These are phyloP conservation scores for Drosophila kambysellisi DNA, from an alignment of 2,888 invertebrate genomes.

Conservation along the genomic window DNA sequence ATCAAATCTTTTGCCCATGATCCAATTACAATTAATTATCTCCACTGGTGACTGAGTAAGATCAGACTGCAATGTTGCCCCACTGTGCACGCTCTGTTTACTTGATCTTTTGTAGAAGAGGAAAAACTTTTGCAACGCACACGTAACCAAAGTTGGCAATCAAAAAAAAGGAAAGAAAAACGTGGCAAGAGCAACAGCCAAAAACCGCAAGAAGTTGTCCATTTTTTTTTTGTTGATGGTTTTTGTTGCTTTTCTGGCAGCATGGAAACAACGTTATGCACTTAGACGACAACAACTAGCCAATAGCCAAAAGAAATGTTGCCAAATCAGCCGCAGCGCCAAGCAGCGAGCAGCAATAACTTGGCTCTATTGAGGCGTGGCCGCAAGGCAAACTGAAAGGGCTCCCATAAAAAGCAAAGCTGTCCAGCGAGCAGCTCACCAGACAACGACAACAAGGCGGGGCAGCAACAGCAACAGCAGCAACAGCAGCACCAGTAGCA, in stretches of 20 bases:
- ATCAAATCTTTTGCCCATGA: not conserved
- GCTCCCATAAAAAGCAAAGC: slow-evolving; percentile 60
- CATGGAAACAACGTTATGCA: slow-evolving; percentile 71
- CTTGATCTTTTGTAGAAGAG: slow-evolving; percentile 20
- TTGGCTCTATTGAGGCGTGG: slow-evolving; percentile 60
- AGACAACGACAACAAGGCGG: slow-evolving; percentile 69
- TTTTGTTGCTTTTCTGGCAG: slow-evolving; percentile 2
- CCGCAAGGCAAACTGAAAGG: slow-evolving; percentile 25
- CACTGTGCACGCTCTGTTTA: slow-evolving; percentile 17
- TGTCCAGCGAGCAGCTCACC: slow-evolving; percentile 49
- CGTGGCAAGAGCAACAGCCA: slow-evolving; percentile 18
- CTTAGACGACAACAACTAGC: slow-evolving; percentile 48
- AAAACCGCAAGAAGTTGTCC: slow-evolving; percentile 76
- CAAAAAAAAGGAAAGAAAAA: slow-evolving; percentile 13
- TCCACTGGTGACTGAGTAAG: not conserved
- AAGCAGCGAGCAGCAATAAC: slow-evolving; percentile 41
- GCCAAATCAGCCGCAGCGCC: slow-evolving; percentile 73
- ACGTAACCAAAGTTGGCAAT: slow-evolving; percentile 63
- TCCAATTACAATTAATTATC: not conserved
- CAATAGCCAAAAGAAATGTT: slow-evolving; percentile 61
- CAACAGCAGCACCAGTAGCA: slow-evolving; percentile 21
- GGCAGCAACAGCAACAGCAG: slow-evolving; percentile 47
- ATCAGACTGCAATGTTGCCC: not conserved
- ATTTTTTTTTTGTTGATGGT: slow-evolving; percentile 29
- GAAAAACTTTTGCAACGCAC: slow-evolving; percentile 52